Percentiles rank a stretch among this genome's conserved stretches.
These are phyloP conservation scores for Euproctis similis DNA, from an alignment of 2,888 invertebrate species.

Conservation along the genomic window DNA sequence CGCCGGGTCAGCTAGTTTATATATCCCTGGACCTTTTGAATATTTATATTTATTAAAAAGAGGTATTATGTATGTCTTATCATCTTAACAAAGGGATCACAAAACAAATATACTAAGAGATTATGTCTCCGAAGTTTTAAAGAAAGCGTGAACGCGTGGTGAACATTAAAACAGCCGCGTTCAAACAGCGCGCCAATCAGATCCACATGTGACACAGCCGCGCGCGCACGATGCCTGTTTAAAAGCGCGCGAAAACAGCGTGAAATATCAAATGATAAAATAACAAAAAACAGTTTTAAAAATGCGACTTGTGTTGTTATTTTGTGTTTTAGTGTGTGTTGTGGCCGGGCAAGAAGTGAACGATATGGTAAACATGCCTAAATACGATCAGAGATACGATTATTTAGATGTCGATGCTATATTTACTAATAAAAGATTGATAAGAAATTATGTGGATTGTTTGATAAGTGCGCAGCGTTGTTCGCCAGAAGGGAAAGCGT, in stretches of 20 bases:
- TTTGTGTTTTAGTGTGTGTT: slow-evolving; percentile 41
- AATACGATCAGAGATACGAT: slow-evolving; percentile 78
- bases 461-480: slow-evolving; percentile 80
- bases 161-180: slow-evolving; percentile 21
- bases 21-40: too few species aligned
- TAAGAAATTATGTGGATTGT: slow-evolving; percentile 83
- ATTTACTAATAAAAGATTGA: slow-evolving; percentile 79
- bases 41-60: too few species aligned
- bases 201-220: slow-evolving; percentile 27
- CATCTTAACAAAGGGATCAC: too few species aligned
- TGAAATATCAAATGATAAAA: background rate
- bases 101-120: slow-evolving; percentile 5
- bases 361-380: slow-evolving; percentile 51
- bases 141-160: slow-evolving; percentile 30
- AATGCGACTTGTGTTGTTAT: slow-evolving; percentile 47
- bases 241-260: slow-evolving; percentile 22
- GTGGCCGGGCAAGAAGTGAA: slow-evolving; percentile 49
- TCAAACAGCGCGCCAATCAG: slow-evolving; percentile 29
- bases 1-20: too few species aligned
- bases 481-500: slow-evolving; percentile 81
- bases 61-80: too few species aligned
- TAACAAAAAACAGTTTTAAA: too few species aligned
- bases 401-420: slow-evolving; percentile 82
- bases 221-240: slow-evolving; percentile 31
- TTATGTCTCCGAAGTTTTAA: slow-evolving; percentile 14